Evolutionary conservation across 2,113 vertebrate genomes (phyloP), one percentile per base, ranked within the genome.

Genomic region (Leptocoma aspasia): DNA sequence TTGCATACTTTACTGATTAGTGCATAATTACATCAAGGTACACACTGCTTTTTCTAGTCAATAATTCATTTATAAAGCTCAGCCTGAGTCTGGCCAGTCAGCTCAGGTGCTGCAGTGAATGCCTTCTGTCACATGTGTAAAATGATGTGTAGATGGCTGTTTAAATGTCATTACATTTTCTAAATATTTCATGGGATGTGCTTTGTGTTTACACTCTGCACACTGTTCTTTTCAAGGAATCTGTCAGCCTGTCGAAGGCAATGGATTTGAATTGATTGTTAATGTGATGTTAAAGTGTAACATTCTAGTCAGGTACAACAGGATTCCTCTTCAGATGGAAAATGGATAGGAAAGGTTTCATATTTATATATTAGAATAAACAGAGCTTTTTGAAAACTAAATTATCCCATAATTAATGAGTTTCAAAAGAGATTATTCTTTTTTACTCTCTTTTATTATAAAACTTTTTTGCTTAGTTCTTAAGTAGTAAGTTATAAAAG

Each of bases 81-180:
- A 52, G 28, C 42, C 84, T 61, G 37, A 65, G 35, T 53, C 31
- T 82, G 47, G 39, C 53, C 72, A 28, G 1, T 28, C 54, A 64
- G 23, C 65, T 70, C 27, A 30, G 63, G 9, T 33, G 37, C 72
- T 42, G 39, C 33, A 42, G 19, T 54, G 37, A 53, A 13, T 50
- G 31, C 23, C 20, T 50, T 0, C 49, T 68, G 24, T 60, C 24
- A 16, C 50, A 19, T 0, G 0, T 44, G 8, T 52, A 35, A 30
- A 45, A 24, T 41, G 41, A 27, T 2, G 1, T 1, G 0, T 10
- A 10, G 28, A 5, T 41, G 45, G 41, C 50, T 76, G 11, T 56
- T 88, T 16, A 50, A n/a, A 24, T 84, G 23, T 63, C 66, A 28
- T 68, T 60, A 19, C 31, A 59, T 18, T 69, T 79, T 59, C 45